These are phyloP conservation scores for Heliconius ethilla DNA, from an alignment of 2,888 invertebrate species.

Conservation along the genomic window DNA sequence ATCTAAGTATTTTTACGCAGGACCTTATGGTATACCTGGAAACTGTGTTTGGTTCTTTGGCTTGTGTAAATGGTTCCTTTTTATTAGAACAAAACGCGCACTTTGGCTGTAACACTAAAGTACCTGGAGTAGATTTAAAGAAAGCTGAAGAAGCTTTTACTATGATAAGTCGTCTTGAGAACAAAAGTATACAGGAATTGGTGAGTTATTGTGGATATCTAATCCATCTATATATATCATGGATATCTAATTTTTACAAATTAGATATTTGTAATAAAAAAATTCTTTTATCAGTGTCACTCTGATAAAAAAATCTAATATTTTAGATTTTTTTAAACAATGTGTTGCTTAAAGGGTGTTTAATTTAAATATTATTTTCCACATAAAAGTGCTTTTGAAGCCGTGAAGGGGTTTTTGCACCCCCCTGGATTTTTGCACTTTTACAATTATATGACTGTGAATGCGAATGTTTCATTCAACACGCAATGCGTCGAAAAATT, in stretches of 20 bases:
- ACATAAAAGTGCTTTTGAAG: too few relatives aligned
- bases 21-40: slow-evolving; percentile 87
- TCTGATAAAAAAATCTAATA: neutral
- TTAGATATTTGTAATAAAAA: neutral
- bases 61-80: slow-evolving; percentile 95
- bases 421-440: too few relatives aligned
- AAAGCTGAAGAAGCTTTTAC: slow-evolving; percentile 86
- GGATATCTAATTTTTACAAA: too few relatives aligned
- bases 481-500: too few relatives aligned
- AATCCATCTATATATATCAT: too few relatives aligned
- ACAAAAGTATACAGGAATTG: slow-evolving; percentile 85
- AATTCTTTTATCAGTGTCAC: too few relatives aligned
- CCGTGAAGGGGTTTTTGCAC: too few relatives aligned
- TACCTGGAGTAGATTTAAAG: slow-evolving; percentile 90
- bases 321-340: neutral
- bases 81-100: slow-evolving; percentile 85
- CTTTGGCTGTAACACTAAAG: slow-evolving; percentile 89
- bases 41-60: slow-evolving; percentile 91
- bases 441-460: too few relatives aligned
- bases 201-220: slow-evolving; percentile 55
- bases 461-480: too few relatives aligned
- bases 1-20: slow-evolving; percentile 63
- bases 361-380: too few relatives aligned
- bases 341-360: too few relatives aligned
- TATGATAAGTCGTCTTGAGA: slow-evolving; percentile 86